A percentile compares a stretch with the other conserved stretches of the same genome.
phyloP scores from a whole-genome alignment of 64 coral and sea anemone genomes.

The Stichodactyla mertensii region DNA sequence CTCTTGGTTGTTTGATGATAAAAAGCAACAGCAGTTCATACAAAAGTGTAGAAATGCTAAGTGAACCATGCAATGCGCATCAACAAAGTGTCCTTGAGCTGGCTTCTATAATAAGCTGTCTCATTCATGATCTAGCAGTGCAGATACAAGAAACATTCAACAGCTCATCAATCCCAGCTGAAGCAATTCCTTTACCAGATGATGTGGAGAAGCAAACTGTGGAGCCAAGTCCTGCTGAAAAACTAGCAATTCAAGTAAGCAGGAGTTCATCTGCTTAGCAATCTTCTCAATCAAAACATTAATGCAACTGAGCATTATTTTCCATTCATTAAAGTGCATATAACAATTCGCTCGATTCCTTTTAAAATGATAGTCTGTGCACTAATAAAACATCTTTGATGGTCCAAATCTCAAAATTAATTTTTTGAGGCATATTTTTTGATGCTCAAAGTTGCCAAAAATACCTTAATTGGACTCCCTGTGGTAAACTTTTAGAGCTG shows the following conservation, averaged over 20 bases:
- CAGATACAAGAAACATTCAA: constrained; percentile 33
- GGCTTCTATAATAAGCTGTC: constrained; percentile 63
- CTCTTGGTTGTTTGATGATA: constrained; percentile 27
- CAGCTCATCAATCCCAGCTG: constrained; percentile 38
- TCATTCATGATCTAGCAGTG: constrained; percentile 42
- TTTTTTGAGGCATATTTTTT: too few relatives aligned
- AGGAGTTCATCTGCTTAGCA: neutral
- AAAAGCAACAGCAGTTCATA: constrained; percentile 54
- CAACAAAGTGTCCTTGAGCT: constrained; percentile 75
- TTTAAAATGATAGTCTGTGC: too few relatives aligned
- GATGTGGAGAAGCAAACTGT: constrained; percentile 21
- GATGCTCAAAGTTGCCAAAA: too few relatives aligned
- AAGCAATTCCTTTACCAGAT: constrained; percentile 23
- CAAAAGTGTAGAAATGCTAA: constrained; percentile 18
- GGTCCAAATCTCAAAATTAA: too few relatives aligned
- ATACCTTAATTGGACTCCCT: too few relatives aligned
- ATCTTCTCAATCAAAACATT: too few relatives aligned
- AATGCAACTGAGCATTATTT: too few relatives aligned
- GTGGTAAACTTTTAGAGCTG: too few relatives aligned
- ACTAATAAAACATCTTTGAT: too few relatives aligned
- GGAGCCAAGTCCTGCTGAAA: constrained; percentile 82
- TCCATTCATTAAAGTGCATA: too few relatives aligned
- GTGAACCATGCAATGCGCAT: neutral
- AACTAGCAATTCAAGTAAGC: constrained; percentile 85
- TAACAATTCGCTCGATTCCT: too few relatives aligned